phyloP scores from a whole-genome alignment of 2,888 invertebrate species.

The Thysanoteuthis rhombus region DNA sequence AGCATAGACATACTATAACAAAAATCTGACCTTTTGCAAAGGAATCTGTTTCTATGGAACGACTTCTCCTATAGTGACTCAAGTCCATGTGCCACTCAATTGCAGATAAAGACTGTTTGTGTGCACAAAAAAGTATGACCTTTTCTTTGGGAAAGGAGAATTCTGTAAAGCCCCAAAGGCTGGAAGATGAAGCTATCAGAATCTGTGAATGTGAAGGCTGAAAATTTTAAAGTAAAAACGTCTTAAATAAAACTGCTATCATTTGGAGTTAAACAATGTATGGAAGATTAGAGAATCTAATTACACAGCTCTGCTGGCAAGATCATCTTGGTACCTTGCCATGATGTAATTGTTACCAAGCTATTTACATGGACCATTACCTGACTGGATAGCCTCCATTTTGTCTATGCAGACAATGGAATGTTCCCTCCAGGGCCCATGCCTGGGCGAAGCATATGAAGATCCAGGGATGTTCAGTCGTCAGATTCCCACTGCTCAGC shows the following conservation, averaged over 20 bases:
- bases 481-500: no score
- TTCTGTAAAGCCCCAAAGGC: background rate
- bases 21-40: background rate
- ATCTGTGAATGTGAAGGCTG: background rate
- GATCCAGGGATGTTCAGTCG: no score
- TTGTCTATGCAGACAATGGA: no score
- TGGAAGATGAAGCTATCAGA: background rate
- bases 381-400: no score
- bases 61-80: background rate
- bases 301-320: background rate
- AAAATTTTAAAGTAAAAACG: background rate
- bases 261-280: background rate
- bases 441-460: no score
- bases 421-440: no score
- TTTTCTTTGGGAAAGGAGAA: background rate
- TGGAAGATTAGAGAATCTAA: background rate
- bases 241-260: background rate
- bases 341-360: no score
- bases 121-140: background rate
- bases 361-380: no score
- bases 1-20: background rate
- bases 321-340: no score
- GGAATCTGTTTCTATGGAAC: background rate
- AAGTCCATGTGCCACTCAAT: background rate
- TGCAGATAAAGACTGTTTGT: background rate